A percentile compares a stretch with the other conserved stretches of the same genome.
These are phyloP conservation scores for Atlantisia rogersi DNA, from an alignment of 2,113 vertebrate genomes.

Conservation along the genomic window DNA sequence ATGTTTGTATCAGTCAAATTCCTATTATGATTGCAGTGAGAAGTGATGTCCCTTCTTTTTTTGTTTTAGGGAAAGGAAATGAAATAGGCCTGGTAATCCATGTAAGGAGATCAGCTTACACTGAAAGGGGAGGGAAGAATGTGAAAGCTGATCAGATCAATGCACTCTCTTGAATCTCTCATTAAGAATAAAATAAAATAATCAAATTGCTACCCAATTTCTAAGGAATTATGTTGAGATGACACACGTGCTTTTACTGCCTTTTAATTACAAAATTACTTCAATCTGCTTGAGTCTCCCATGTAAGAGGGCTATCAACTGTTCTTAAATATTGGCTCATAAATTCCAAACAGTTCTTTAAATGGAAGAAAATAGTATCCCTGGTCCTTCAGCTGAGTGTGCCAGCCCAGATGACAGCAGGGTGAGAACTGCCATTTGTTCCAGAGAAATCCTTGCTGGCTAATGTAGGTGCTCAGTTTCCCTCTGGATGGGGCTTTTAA, in stretches of 20 bases:
- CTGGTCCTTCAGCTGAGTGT: not conserved
- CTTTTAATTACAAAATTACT: constrained; percentile 44
- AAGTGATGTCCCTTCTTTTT: not conserved
- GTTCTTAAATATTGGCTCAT: constrained; percentile 10
- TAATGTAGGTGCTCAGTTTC: not conserved
- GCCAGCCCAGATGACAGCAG: not conserved
- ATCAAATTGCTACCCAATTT: constrained; percentile 29
- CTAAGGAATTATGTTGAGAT: not conserved
- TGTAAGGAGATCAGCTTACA: not conserved
- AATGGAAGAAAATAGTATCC: not conserved
- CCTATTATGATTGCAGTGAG: constrained; percentile 1
- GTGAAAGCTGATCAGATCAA: constrained; percentile 8
- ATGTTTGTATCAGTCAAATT: constrained; percentile 19
- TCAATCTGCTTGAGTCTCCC: not conserved
- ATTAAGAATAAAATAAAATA: not conserved
- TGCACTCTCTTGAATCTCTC: not conserved
- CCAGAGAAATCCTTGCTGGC: not conserved
- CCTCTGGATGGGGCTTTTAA: not conserved
- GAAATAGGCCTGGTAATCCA: not conserved
- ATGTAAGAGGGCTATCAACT: not conserved
- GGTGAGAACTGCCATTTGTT: not conserved
- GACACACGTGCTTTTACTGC: not conserved
- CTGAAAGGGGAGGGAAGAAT: not conserved
- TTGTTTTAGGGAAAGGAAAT: not conserved
- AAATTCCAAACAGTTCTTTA: not conserved